phyloP scores from a whole-genome alignment of 2,888 invertebrate genomes.

The Synanthedon vespiformis region DNA sequence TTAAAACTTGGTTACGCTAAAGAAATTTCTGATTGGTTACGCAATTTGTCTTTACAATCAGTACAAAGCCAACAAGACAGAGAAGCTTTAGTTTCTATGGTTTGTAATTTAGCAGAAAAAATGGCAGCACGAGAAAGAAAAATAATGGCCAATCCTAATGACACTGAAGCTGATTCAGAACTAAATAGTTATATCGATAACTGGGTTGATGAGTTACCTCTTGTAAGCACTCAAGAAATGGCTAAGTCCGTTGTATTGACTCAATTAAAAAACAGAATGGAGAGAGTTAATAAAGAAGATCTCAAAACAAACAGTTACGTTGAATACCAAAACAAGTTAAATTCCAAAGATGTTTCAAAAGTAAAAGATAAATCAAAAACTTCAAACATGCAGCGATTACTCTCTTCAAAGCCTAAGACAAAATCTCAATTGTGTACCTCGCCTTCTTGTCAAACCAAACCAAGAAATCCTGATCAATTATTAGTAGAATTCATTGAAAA shows the following conservation, averaged over 20 bases:
- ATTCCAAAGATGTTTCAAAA: too few relatives aligned
- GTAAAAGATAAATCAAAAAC: background rate
- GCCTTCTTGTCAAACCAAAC: background rate
- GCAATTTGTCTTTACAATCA: slow-evolving; percentile 31
- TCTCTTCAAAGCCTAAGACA: slow-evolving; percentile 1
- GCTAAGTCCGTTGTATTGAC: slow-evolving; percentile 20
- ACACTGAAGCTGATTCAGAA: slow-evolving; percentile 13
- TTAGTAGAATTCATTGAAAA: slow-evolving; percentile 34
- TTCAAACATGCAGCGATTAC: background rate
- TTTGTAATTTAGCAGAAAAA: slow-evolving; percentile 31
- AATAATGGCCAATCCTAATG: slow-evolving; percentile 10
- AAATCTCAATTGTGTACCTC: slow-evolving; percentile 1
- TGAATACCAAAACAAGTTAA: background rate
- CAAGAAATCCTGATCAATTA: slow-evolving; percentile 13
- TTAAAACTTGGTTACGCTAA: slow-evolving; percentile 29
- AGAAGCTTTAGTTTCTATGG: slow-evolving; percentile 18
- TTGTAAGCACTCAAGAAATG: slow-evolving; percentile 22
- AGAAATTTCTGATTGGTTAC: slow-evolving; percentile 42
- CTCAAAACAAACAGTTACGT: background rate
- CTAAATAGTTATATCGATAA: slow-evolving; percentile 22
- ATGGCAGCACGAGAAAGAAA: slow-evolving; percentile 18
- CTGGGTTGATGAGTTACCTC: slow-evolving; percentile 32
- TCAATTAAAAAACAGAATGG: slow-evolving; percentile 32
- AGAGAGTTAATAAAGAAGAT: slow-evolving; percentile 14
- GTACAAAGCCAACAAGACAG: slow-evolving; percentile 12